Evolutionary conservation across 2,113 vertebrate genomes (phyloP).

Genomic region (Pluvianellus socialis): DNA sequence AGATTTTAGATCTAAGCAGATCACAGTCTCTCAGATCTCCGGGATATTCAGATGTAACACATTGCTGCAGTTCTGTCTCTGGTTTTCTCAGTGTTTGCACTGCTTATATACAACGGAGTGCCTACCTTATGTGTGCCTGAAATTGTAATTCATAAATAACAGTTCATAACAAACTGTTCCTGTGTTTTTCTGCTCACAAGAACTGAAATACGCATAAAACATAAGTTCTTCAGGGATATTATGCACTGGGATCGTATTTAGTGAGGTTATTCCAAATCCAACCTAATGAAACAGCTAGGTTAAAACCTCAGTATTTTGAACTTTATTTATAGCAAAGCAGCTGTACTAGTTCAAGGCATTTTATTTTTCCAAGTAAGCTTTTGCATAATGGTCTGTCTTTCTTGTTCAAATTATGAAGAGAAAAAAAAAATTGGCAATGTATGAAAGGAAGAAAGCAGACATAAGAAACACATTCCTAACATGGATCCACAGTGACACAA

Average conservation of each 20-base stretch:
- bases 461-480: constrained; percentile 50
- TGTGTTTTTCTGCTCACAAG: background rate
- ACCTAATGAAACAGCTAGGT: background rate
- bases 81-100: background rate
- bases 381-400: background rate
- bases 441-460: constrained; percentile 47
- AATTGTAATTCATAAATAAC: background rate
- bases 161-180: background rate
- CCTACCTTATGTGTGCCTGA: background rate
- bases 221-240: background rate
- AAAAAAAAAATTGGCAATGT: background rate
- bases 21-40: background rate
- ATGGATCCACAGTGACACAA: constrained; percentile 38
- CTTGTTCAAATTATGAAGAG: constrained; percentile 5
- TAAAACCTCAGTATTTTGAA: background rate
- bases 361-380: constrained; percentile 37
- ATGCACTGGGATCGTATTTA: background rate
- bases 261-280: background rate
- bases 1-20: background rate
- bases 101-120: background rate
- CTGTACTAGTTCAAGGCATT: constrained; percentile 20
- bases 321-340: constrained; percentile 32
- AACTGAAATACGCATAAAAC: background rate
- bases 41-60: background rate
- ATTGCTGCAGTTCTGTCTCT: background rate